Conservation (phyloP, 1,140 invertebrate genomes). For the Maniola jurtina region DNA sequence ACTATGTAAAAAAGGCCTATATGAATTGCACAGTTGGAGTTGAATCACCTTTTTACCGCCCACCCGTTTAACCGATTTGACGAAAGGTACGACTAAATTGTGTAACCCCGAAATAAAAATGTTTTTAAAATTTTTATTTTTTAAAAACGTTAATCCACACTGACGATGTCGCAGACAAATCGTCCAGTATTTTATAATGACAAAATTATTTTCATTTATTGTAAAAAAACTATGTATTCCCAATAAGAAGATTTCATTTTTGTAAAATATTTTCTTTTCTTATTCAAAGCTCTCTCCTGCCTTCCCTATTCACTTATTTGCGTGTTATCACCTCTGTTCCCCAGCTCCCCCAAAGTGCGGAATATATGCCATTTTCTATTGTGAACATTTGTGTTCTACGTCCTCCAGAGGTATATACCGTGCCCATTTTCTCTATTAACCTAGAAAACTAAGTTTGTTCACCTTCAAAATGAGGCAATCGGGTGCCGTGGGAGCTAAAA, state of each 20-base stretch:
- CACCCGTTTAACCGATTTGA: too few species aligned
- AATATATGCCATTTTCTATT: constrained; percentile 45
- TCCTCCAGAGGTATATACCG: constrained; percentile 42
- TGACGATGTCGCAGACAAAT: too few species aligned
- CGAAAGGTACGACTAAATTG: too few species aligned
- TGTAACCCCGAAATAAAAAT: too few species aligned
- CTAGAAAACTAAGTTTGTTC: constrained; percentile 46
- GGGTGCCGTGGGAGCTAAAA: constrained; percentile 26
- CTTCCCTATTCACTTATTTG: constrained; percentile 37
- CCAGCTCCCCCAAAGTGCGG: constrained; percentile 38
- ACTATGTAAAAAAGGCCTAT: too few species aligned
- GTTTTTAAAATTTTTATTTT: too few species aligned
- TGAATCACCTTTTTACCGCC: too few species aligned
- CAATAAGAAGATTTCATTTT: neutral
- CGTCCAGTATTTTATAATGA: too few species aligned
- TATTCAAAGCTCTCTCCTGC: neutral
- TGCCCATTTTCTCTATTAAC: constrained; percentile 47
- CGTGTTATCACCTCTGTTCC: constrained; percentile 41
- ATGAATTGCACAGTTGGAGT: too few species aligned
- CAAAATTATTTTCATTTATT: too few species aligned
- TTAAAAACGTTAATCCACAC: too few species aligned
- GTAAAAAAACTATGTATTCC: too few species aligned
- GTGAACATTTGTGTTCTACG: constrained; percentile 41
- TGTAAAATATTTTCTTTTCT: constrained; percentile 17
- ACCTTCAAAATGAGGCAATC: constrained; percentile 37